Base-by-base conservation (phyloP, 1,140 invertebrate genomes). In the Drosophila saltans region DNA sequence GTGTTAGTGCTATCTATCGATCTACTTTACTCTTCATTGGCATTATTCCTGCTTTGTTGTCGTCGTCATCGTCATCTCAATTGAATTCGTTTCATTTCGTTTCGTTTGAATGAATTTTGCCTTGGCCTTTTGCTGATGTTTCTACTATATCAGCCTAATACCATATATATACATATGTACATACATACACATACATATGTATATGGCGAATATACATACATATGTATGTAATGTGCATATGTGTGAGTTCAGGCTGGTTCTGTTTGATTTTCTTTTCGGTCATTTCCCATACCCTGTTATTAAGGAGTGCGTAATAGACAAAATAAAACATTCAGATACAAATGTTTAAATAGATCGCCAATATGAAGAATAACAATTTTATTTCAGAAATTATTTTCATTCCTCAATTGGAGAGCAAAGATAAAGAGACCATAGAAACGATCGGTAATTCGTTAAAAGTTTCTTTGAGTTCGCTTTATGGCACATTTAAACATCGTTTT, bases 81-180 rank as follows among this genome's bases (percentile, higher is more conserved):
- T 88, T 88, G 83, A 88, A 88, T 88, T 88, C 83, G 83, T 88
- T 88, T 88, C 84, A 88, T 88, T 88, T 88, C 83, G 83, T 80
- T 88, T 88, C 83, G 83, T 88, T 88, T 88, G 84, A 88, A 88
- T 88, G 83, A 88, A 89, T 88, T 89, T 83, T 76, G 77, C 80
- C 63, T 88, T 88, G 79, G 79, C 70, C 82, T 82, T 82, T 82
- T 82, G 80, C 79, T 82, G 80, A 82, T 82, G 80, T 66, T 81
- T 76, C 70, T 80, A 77, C 83, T 77, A 80, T 73, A 69, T 77
- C 81, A 80, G 66, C 78, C 41, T 71, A 59, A 72, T 71, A 10
- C 57, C 33, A 59, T 30, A 59, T 24, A 36, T 30, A 33, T 21
- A 77, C 68, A 74, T 55, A n/a, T n/a, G n/a, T n/a, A 69, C 67